A percentile compares a stretch with the other conserved stretches of the same genome.
phyloP scores from a whole-genome alignment of 2,888 invertebrate genomes.

The Ectobius pallidus region DNA sequence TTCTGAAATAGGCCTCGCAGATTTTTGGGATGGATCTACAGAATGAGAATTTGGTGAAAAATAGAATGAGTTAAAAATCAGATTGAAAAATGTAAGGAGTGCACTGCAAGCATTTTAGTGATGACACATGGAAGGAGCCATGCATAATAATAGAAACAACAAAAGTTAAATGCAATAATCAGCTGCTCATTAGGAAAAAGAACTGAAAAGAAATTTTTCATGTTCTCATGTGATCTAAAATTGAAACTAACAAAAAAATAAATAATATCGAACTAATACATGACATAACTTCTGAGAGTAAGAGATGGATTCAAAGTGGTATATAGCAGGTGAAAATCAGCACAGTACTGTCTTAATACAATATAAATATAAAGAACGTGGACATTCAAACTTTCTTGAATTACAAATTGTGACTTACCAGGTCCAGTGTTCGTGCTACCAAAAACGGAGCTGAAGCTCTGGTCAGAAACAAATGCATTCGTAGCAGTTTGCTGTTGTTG shows the following conservation, averaged over 20 bases:
- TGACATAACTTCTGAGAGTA: slow-evolving; percentile 1
- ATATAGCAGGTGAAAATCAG: slow-evolving; percentile 17
- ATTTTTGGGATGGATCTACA: neutral
- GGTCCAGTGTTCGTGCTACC: slow-evolving; percentile 71
- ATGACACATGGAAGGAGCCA: slow-evolving; percentile 18
- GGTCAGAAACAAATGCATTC: slow-evolving; percentile 69
- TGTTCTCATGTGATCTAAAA: neutral
- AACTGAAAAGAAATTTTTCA: neutral
- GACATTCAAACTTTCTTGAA: slow-evolving; percentile 10
- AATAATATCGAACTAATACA: neutral
- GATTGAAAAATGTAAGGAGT: slow-evolving; percentile 45
- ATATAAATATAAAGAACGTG: neutral
- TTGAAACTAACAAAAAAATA: slow-evolving; percentile 14
- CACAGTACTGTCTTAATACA: neutral
- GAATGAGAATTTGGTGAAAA: neutral
- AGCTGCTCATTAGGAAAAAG: slow-evolving; percentile 4
- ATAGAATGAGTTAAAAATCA: slow-evolving; percentile 48
- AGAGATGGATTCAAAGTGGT: slow-evolving; percentile 2
- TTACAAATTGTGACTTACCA: slow-evolving; percentile 46
- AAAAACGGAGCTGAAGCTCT: slow-evolving; percentile 87
- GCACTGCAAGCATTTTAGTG: slow-evolving; percentile 41
- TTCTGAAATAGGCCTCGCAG: too few relatives aligned
- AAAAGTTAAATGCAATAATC: slow-evolving; percentile 19
- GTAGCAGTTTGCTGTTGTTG: slow-evolving; percentile 42
- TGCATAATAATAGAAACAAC: slow-evolving; percentile 13